Base-by-base conservation (phyloP, 2,888 invertebrate species). In the Odontocerum albicorne region DNA sequence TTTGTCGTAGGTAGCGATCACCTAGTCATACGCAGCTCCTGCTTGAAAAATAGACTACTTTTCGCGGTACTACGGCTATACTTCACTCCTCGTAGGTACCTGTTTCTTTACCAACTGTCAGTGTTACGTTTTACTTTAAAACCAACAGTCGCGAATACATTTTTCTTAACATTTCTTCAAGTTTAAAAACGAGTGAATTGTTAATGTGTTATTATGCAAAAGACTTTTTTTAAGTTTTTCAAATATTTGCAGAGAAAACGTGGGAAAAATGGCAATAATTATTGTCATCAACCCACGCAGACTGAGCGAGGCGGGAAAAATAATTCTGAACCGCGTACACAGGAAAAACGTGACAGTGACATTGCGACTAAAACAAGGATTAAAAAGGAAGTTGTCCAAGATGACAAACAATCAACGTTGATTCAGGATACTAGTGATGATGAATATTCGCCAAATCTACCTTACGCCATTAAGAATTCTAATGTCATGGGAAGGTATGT, bases 401-500 rank as follows among this genome's bases (percentile, higher is more conserved):
- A n/a, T n/a, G n/a, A n/a, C n/a, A n/a, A n/a, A n/a, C n/a, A n/a
- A 19, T 32, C 16, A 8, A 32, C 7, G 21, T 20, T 13, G 20
- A 20, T 10, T 33, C 16, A 40, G 27, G 22, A 85, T 87, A 62
- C 72, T 81, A 62, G 82, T 70, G 74, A 87, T 70, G 83, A 90
- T 20, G 50, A 45, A 42, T 66, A 66, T 31, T 61, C 50, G 42
- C 64, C 52, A 15, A 63, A 63, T 10, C 59, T 67, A n/a, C 80
- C 82, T 53, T 86, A 80, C 63, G 77, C 79, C 52, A 72, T 85
- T 16, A 80, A 74, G 59, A 73, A 73, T 2, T 86, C 85, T 0
- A 80, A 83, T 49, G 65, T 81, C 4, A 83, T 82, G 81, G 83
- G 82, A 66, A 77, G 83, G 82, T 82, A 64, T 67, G 67, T 44